phyloP scores from a whole-genome alignment of 2,797 vertebrate species.

The Gallirallus australis region DNA sequence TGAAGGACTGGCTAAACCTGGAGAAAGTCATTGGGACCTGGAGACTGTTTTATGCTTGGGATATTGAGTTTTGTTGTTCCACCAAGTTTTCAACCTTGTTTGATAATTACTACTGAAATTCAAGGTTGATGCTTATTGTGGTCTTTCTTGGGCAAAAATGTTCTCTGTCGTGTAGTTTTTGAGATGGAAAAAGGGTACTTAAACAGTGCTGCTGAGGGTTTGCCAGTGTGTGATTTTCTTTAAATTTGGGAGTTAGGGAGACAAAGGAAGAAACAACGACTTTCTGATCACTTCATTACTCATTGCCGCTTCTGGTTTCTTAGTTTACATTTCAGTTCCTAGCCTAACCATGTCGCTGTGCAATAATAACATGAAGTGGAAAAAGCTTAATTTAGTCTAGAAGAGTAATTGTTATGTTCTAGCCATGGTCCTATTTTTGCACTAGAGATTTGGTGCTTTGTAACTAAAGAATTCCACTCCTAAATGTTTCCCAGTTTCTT shows the following conservation, averaged over 20 bases:
- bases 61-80: background rate
- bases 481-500: background rate
- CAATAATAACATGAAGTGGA: background rate
- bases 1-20: background rate
- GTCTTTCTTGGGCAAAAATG: background rate
- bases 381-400: background rate
- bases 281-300: background rate
- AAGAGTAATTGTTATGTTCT: background rate
- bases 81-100: background rate
- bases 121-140: background rate
- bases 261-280: background rate
- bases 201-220: background rate
- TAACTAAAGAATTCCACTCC: background rate
- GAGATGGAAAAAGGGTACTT: background rate
- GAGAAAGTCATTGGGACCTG: background rate
- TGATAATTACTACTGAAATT: background rate
- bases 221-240: background rate
- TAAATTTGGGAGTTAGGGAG: background rate
- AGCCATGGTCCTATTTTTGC: background rate
- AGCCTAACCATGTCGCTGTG: background rate
- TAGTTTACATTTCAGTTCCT: background rate
- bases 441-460: background rate
- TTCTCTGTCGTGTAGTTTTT: rapidly evolving
- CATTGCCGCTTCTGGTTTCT: background rate
- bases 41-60: background rate